Conservation (phyloP, 2,888 invertebrate genomes). For the Piscicola geometra region DNA sequence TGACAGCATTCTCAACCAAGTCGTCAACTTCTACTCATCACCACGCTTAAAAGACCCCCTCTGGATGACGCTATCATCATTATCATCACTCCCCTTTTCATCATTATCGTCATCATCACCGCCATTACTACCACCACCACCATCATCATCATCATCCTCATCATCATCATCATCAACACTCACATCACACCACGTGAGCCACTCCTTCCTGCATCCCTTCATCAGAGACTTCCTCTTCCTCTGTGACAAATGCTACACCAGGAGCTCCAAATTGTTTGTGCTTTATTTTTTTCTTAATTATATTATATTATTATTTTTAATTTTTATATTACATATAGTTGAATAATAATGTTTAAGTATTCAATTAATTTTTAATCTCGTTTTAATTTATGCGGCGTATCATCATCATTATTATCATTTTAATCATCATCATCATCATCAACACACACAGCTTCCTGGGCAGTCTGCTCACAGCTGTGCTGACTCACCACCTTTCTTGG, state of each 20-base stretch:
- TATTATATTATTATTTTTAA: neutral
- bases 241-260: slow-evolving; percentile 66
- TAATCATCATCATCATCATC: neutral
- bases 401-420: too few relatives aligned
- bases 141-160: slow-evolving; percentile 6
- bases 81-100: slow-evolving; percentile 52
- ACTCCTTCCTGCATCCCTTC: slow-evolving; percentile 45
- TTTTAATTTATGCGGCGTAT: too few relatives aligned
- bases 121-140: neutral
- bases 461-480: slow-evolving; percentile 77
- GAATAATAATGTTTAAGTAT: neutral
- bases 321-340: neutral
- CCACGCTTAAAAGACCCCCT: slow-evolving; percentile 65
- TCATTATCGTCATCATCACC: slow-evolving; percentile 47
- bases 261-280: slow-evolving; percentile 76
- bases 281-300: neutral
- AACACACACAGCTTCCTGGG: slow-evolving; percentile 73
- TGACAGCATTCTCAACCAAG: slow-evolving; percentile 58
- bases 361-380: neutral
- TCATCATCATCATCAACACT: slow-evolving; percentile 41
- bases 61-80: slow-evolving; percentile 65
- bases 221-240: slow-evolving; percentile 54
- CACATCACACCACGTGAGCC: neutral
- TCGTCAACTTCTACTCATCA: slow-evolving; percentile 67
- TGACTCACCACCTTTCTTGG: slow-evolving; percentile 87